These are phyloP conservation scores for Lysandra bellargus DNA, from an alignment of 2,888 invertebrate species.

Conservation along the genomic window DNA sequence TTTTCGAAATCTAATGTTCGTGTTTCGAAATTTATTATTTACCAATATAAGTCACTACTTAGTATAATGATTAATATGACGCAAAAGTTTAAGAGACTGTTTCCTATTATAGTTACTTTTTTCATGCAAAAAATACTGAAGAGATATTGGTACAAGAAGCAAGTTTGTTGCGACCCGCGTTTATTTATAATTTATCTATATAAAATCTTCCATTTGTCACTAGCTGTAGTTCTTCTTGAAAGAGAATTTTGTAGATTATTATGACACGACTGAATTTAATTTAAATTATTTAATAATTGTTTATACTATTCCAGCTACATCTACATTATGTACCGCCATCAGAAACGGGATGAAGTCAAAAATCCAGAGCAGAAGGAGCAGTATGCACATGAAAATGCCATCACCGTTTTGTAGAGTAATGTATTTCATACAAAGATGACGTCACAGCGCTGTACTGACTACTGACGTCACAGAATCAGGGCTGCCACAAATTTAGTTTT, in stretches of 20 bases:
- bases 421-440: not conserved
- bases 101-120: too few relatives aligned
- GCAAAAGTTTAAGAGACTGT: too few relatives aligned
- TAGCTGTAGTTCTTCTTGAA: not conserved
- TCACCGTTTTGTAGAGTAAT: slow-evolving; percentile 53
- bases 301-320: slow-evolving; percentile 58
- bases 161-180: too few relatives aligned
- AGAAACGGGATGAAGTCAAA: slow-evolving; percentile 55
- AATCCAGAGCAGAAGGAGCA: slow-evolving; percentile 60
- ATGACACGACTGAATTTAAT: not conserved
- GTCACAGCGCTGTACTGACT: not conserved
- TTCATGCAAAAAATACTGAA: too few relatives aligned
- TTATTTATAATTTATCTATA: too few relatives aligned
- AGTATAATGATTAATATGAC: too few relatives aligned
- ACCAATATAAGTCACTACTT: too few relatives aligned
- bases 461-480: not conserved
- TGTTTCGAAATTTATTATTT: too few relatives aligned
- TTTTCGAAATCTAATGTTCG: too few relatives aligned
- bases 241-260: not conserved
- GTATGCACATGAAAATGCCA: slow-evolving; percentile 63
- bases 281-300: not conserved
- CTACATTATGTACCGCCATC: slow-evolving; percentile 59
- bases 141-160: too few relatives aligned
- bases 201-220: too few relatives aligned
- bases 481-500: not conserved